A percentile compares a stretch with the other conserved stretches of the same genome.
phyloP scores from a whole-genome alignment of 2,888 invertebrate genomes.

The Cryptus armator region DNA sequence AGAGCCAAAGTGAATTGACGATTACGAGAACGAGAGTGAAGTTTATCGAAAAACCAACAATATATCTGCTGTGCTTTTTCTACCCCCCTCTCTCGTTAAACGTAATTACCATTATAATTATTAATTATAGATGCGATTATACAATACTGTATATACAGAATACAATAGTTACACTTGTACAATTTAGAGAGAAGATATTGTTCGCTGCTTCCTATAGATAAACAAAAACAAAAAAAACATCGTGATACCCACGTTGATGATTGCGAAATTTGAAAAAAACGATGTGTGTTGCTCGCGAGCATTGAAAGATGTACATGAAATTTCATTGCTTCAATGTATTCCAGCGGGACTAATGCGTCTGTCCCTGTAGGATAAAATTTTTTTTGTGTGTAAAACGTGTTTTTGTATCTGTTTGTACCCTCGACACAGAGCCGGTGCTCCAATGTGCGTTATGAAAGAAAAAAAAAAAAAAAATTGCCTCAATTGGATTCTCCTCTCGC shows the following conservation, averaged over 20 bases:
- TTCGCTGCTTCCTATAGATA: constrained; percentile 3
- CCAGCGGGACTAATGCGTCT: constrained; percentile 9
- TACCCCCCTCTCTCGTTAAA: neutral
- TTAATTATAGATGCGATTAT: constrained; percentile 24
- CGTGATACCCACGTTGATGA: neutral
- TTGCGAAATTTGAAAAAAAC: constrained; percentile 4
- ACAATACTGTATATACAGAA: constrained; percentile 8
- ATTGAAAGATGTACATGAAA: constrained; percentile 23
- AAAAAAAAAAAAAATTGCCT: constrained; percentile 3
- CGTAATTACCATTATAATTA: neutral
- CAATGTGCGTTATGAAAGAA: constrained; percentile 27
- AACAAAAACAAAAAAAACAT: neutral
- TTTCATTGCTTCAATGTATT: constrained; percentile 22
- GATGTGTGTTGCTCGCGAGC: neutral
- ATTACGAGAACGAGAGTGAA: constrained; percentile 23
- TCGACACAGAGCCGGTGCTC: constrained; percentile 3
- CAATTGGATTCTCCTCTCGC: neutral
- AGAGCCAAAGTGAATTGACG: neutral
- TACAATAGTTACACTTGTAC: constrained; percentile 12
- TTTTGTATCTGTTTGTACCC: constrained; percentile 20
- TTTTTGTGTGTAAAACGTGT: constrained; percentile 22
- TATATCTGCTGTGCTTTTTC: constrained; percentile 28
- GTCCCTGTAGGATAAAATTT: constrained; percentile 11
- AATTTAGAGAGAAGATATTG: neutral
- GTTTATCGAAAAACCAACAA: neutral